Base-by-base conservation (phyloP, 2,797 vertebrate genomes). In the Spea hammondii region DNA sequence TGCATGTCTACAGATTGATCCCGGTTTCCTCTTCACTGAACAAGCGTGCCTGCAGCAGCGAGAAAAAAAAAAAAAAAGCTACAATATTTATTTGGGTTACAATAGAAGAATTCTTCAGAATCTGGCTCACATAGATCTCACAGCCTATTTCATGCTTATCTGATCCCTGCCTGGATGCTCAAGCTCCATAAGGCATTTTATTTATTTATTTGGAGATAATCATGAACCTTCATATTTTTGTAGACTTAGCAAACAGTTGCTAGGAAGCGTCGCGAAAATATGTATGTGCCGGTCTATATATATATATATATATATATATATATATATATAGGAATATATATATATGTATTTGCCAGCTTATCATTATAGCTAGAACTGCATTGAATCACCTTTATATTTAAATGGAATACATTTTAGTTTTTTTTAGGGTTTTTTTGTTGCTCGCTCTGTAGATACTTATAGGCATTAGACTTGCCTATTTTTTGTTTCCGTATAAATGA, bases 401-500 rank as follows among this genome's bases (percentile, higher is more conserved):
- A 82, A 83, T 90, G 64, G 79, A n/a, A 79, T 79, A 82, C 83
- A 81, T 83, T 79, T 17, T 8, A 66, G 80, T 78, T 82, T 86
- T 85, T 80, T 83, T 79, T 17, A 14, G 65, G 80, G 78, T 82
- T 86, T 85, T 87, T 89, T 84, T 84, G 82, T 83, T 87, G 53
- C n/a, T 44, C 10, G 14, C 51, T 32, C 44, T 45, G 14, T 44
- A 7, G 60, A 64, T 65, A 84, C 78, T 88, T 84, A 74, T 0
- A 76, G 75, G 49, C 45, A 13, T 60, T 86, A 32, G 82, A 78
- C 73, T 83, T 89, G 85, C 86, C 88, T 85, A 83, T 83, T 86
- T 84, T 5, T 11, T 87, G 84, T 86, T 85, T 88, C 83, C 83
- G 84, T 82, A 87, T 79, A 87, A 83, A 88, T 84, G 84, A 87